Evolutionary conservation across 2,797 vertebrate genomes (phyloP), one percentile per base, ranked within the genome.

Genomic region (Acipenser oxyrinchus): DNA sequence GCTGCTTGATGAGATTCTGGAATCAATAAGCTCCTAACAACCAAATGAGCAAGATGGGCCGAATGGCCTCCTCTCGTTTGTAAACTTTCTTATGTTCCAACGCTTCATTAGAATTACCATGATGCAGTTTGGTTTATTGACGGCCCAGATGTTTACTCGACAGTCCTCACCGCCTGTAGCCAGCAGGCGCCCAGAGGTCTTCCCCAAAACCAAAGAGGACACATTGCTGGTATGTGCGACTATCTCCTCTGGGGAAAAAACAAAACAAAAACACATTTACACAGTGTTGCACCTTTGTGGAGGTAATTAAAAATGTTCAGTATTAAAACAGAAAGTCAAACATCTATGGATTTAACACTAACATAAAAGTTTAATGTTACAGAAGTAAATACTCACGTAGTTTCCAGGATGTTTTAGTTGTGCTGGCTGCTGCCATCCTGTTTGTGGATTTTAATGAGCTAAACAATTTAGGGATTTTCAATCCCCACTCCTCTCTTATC

Each of bases 51-150:
- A 18, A 18, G 18, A 18, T 18, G 18, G 18, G 18, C 18, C 18
- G 18, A 18, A 18, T 18, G 18, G 18, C 18, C 18, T 1, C 18
- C 18, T 18, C 18, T 18, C 2, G 18, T 18, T 18, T 18, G 18
- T 18, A 18, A 18, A 18, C 18, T 18, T 18, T 18, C 18, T 18
- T 18, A 18, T 18, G 18, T 18, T 18, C 18, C 0, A 37, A 37
- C 37, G 37, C 37, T 37, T 37, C 37, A 37, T 37, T 37, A 37
- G 53, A 13, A 67, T 89, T 84, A 99, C 96, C 95, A 99, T 98
- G 78, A 99, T 92, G 82, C 95, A 98, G 89, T 95, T 97, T 68
- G 94, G 89, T 79, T 97, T 98, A 89, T 86, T 96, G 69, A 98
- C 88, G 1, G 93, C 90, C 95, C 95, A 99, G 75, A 99, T 88